Conservation (phyloP, 1,140 invertebrate species). For the Laodelphax striatellus region DNA sequence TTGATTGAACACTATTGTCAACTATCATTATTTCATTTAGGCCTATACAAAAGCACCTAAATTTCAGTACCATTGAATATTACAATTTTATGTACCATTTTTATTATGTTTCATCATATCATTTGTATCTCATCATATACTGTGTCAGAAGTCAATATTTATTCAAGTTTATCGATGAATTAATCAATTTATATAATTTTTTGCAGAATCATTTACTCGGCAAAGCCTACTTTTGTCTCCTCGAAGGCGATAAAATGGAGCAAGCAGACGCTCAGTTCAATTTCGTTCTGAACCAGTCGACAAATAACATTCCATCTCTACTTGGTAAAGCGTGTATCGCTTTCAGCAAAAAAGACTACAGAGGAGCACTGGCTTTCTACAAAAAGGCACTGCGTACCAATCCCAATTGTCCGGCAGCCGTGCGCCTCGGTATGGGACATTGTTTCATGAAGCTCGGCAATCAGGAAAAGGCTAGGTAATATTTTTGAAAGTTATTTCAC, state of each 20-base stretch:
- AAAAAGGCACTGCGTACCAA: slow-evolving; percentile 94
- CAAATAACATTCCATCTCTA: slow-evolving; percentile 91
- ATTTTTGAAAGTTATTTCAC: background rate
- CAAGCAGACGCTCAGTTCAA: slow-evolving; percentile 99
- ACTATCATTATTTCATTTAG: no score
- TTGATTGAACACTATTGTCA: no score
- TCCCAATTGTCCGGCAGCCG: slow-evolving; percentile 91
- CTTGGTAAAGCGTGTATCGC: slow-evolving; percentile 98
- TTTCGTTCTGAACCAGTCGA: slow-evolving; percentile 93
- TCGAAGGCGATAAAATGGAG: slow-evolving; percentile 99
- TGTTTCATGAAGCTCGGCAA: slow-evolving; percentile 96
- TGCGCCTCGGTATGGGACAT: slow-evolving; percentile 95
- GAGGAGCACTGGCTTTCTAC: slow-evolving; percentile 92
- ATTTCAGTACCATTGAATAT: no score
- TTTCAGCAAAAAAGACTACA: slow-evolving; percentile 85
- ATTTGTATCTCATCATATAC: background rate
- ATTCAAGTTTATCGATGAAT: no score
- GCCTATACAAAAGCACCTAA: no score
- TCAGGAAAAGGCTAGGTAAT: slow-evolving; percentile 82
- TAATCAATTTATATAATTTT: slow-evolving; percentile 6
- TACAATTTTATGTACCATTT: no score
- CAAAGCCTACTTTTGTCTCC: slow-evolving; percentile 91
- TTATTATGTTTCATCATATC: background rate
- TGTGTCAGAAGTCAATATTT: background rate
- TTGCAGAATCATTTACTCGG: slow-evolving; percentile 88